Conservation (phyloP, 2,888 invertebrate species). For the Antheraea yamamai region DNA sequence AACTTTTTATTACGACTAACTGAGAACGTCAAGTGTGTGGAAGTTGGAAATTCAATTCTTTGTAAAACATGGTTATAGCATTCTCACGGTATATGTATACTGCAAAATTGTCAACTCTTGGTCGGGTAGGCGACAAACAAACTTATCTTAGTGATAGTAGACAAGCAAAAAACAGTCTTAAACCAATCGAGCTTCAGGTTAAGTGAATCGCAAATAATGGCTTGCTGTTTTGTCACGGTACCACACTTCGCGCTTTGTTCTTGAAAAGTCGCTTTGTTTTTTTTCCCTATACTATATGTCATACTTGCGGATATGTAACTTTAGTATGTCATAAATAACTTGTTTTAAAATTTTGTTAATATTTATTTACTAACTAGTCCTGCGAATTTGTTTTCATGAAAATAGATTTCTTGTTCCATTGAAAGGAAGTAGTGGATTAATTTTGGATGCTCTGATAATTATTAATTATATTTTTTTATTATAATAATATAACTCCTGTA, state of each 20-base stretch:
- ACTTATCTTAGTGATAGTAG: slow-evolving; percentile 21
- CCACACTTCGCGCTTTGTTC: slow-evolving; percentile 57
- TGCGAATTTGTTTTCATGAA: too few relatives aligned
- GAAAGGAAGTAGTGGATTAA: too few relatives aligned
- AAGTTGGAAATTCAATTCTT: slow-evolving; percentile 42
- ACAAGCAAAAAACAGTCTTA: slow-evolving; percentile 31
- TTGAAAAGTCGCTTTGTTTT: slow-evolving; percentile 62
- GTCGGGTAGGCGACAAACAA: slow-evolving; percentile 22
- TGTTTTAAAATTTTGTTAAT: too few relatives aligned
- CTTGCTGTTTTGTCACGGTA: slow-evolving; percentile 49
- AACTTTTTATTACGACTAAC: slow-evolving; percentile 21
- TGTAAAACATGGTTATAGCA: slow-evolving; percentile 38
- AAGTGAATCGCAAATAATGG: slow-evolving; percentile 27
- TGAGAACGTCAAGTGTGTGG: slow-evolving; percentile 23
- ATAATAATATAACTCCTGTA: too few relatives aligned
- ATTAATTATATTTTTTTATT: too few relatives aligned
- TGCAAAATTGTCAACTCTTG: slow-evolving; percentile 45
- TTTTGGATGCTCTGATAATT: too few relatives aligned
- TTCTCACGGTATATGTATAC: slow-evolving; percentile 49
- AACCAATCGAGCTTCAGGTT: slow-evolving; percentile 27
- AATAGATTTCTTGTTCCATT: too few relatives aligned
- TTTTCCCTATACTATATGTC: slow-evolving; percentile 41
- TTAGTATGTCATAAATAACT: too few relatives aligned
- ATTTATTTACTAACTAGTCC: too few relatives aligned
- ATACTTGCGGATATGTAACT: slow-evolving; percentile 41